A percentile compares a stretch with the other conserved stretches of the same genome.
Conservation (phyloP, 1,140 invertebrate species). For the Fopius arisanus region DNA sequence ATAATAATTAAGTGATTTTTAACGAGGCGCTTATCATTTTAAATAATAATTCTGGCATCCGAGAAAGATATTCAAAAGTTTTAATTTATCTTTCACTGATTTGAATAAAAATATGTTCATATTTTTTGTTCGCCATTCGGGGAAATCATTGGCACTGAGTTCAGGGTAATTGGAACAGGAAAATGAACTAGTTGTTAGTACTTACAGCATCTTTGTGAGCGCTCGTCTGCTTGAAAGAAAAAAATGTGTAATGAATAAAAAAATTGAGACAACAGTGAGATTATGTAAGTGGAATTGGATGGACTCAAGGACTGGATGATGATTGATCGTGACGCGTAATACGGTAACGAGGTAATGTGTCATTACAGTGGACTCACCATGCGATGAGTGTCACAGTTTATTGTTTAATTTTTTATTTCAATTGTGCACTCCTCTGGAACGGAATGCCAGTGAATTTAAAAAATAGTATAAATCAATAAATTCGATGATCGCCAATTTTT, state of each 20-base stretch:
- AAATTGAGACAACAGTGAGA: neutral
- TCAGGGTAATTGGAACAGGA: neutral
- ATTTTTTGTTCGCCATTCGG: too few species aligned
- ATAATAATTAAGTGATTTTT: too few species aligned
- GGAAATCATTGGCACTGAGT: too few species aligned
- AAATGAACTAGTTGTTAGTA: conserved; percentile 31
- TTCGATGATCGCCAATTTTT: too few species aligned
- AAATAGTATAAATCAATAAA: too few species aligned
- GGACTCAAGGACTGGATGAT: neutral
- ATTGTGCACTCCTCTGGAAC: neutral
- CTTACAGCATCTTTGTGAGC: conserved; percentile 48
- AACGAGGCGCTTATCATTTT: too few species aligned
- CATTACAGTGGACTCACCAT: neutral
- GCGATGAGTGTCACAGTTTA: neutral
- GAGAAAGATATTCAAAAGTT: too few species aligned
- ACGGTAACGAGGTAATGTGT: neutral
- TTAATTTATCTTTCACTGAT: too few species aligned
- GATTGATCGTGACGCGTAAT: neutral
- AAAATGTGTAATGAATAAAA: conserved; percentile 14
- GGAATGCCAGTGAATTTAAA: too few species aligned
- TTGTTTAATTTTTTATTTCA: neutral
- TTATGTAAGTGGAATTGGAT: neutral
- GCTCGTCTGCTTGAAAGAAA: conserved; percentile 40
- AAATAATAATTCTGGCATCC: too few species aligned
- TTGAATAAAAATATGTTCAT: too few species aligned